These are phyloP conservation scores for Drosophila tani DNA, from an alignment of 1,140 invertebrate species.

Conservation along the genomic window DNA sequence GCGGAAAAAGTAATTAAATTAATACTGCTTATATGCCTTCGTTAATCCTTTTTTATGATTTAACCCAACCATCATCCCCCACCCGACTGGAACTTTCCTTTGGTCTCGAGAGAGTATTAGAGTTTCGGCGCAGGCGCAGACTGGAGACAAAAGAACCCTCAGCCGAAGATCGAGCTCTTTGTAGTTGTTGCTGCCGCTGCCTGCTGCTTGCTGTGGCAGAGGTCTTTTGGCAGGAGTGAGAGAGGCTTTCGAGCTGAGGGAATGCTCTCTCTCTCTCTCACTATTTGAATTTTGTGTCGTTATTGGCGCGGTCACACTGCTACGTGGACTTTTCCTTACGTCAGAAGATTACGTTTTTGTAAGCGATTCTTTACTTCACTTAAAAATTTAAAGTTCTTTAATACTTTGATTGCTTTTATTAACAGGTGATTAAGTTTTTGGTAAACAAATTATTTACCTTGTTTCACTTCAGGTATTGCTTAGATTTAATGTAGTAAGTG, in stretches of 20 bases:
- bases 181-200: background rate
- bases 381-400: no score
- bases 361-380: no score
- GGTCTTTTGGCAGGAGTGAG: conserved; percentile 2
- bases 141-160: background rate
- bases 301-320: background rate
- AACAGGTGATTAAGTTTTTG: no score
- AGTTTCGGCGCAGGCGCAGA: conserved; percentile 8
- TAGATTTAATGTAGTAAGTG: no score
- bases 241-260: background rate
- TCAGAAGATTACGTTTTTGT: background rate
- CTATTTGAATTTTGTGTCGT: background rate
- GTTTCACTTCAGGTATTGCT: background rate
- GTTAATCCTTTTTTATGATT: no score
- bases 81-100: conserved; percentile 3
- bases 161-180: background rate
- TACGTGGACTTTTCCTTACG: background rate
- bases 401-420: no score
- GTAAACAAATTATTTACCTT: no score
- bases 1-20: no score
- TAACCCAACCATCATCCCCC: background rate
- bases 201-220: conserved; percentile 12
- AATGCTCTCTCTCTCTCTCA: background rate
- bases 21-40: no score
- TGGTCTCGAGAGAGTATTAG: background rate